Evolutionary conservation across 1,140 invertebrate genomes (phyloP).

Genomic region (Rhizoglyphus robini): DNA sequence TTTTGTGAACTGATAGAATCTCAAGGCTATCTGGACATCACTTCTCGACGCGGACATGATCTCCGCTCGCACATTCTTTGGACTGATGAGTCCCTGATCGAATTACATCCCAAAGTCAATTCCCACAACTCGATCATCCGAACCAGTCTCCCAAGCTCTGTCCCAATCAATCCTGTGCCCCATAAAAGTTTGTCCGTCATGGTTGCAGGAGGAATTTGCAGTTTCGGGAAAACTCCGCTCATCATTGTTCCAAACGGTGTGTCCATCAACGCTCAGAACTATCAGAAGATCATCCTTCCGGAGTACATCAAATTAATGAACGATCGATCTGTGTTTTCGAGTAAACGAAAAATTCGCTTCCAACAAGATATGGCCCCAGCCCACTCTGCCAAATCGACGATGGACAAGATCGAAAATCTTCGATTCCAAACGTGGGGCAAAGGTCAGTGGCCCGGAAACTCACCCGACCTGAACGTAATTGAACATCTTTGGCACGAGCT

Average conservation of each 20-base stretch:
- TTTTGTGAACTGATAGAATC: not conserved
- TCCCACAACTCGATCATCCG: not conserved
- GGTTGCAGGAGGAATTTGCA: not conserved
- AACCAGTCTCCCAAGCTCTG: too few species aligned
- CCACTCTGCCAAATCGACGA: not conserved
- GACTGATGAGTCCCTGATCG: not conserved
- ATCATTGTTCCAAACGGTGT: not conserved
- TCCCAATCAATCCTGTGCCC: not conserved
- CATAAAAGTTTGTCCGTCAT: not conserved
- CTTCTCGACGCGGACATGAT: not conserved
- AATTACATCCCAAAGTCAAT: too few species aligned
- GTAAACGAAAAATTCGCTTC: not conserved
- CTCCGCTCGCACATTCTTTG: not conserved
- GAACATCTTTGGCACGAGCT: not conserved
- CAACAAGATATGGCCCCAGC: conserved; percentile 1
- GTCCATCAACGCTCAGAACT: not conserved
- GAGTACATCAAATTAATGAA: not conserved
- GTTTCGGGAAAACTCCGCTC: not conserved
- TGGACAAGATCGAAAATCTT: not conserved
- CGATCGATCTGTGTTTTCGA: not conserved
- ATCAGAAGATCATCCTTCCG: not conserved
- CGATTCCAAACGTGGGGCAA: too few species aligned
- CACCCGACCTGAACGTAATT: too few species aligned
- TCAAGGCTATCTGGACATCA: not conserved
- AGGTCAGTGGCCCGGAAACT: too few species aligned